Evolutionary conservation across 2,113 vertebrate genomes (phyloP).

Genomic region (Gopherus evgoodei): DNA sequence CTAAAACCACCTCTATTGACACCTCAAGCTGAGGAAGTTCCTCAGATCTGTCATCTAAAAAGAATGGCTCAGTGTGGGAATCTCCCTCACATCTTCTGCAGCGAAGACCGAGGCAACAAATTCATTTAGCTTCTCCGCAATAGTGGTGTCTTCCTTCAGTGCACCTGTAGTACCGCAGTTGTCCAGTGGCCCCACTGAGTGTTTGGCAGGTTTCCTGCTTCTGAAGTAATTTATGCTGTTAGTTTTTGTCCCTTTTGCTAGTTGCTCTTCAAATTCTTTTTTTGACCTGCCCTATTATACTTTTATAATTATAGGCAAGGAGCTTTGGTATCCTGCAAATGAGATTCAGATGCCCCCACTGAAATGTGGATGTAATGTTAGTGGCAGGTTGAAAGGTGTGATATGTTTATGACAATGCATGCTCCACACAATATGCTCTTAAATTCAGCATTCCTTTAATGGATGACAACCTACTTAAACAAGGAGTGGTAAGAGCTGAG

Average conservation of each 20-base stretch:
- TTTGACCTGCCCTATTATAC: neutral
- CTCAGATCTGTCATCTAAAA: neutral
- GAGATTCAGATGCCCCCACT: accelerated
- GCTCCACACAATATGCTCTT: neutral
- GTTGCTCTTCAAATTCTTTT: neutral
- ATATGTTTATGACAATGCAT: neutral
- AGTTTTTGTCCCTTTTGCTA: neutral
- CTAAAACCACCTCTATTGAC: neutral
- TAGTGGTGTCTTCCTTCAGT: neutral
- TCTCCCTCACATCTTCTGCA: neutral
- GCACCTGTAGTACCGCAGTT: neutral
- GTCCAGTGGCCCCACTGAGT: too few relatives aligned
- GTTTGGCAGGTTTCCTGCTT: neutral
- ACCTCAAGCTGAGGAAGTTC: neutral
- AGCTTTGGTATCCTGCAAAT: neutral
- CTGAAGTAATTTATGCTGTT: neutral
- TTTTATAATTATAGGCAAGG: neutral
- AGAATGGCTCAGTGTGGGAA: neutral
- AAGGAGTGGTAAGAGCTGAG: neutral
- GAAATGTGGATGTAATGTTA: accelerated
- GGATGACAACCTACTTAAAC: neutral
- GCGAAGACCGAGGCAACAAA: neutral
- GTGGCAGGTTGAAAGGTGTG: neutral
- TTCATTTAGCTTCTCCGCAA: neutral
- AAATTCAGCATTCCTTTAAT: neutral